Evolutionary conservation across 2,888 invertebrate genomes (phyloP).

Genomic region (Macroteleia sp.): DNA sequence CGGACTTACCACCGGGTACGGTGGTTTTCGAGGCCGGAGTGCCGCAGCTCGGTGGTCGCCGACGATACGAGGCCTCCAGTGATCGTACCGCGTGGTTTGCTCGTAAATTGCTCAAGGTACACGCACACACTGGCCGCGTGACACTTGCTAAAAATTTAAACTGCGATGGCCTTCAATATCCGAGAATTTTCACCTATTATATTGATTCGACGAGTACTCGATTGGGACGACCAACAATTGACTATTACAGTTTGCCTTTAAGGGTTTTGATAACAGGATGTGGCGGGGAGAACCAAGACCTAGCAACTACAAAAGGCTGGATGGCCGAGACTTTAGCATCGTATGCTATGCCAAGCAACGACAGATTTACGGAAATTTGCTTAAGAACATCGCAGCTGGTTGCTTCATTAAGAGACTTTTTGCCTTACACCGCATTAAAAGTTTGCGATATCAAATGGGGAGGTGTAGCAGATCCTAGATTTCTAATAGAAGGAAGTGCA

Average conservation of each 20-base stretch:
- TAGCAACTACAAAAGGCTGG: constrained; percentile 92
- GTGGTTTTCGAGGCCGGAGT: constrained; percentile 92
- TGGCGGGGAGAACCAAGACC: constrained; percentile 87
- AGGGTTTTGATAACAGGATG: constrained; percentile 91
- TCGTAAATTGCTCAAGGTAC: constrained; percentile 90
- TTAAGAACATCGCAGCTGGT: constrained; percentile 91
- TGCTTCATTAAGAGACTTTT: constrained; percentile 90
- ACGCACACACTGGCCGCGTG: constrained; percentile 90
- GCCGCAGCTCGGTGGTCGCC: constrained; percentile 90
- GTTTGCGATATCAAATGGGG: constrained; percentile 91
- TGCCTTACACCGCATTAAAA: constrained; percentile 90
- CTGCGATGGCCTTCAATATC: constrained; percentile 93
- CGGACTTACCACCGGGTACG: constrained; percentile 86
- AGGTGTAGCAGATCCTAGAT: constrained; percentile 91
- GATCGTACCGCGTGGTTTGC: constrained; percentile 94
- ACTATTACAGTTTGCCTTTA: constrained; percentile 92
- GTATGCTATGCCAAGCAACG: constrained; percentile 93
- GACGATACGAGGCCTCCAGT: constrained; percentile 91
- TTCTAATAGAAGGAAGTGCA: constrained; percentile 90
- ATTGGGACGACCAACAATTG: constrained; percentile 88
- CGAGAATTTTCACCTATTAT: constrained; percentile 93
- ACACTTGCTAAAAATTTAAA: constrained; percentile 89
- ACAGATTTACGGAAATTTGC: constrained; percentile 92
- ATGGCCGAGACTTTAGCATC: constrained; percentile 94
- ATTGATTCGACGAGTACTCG: constrained; percentile 93